Percentiles rank a stretch among this genome's conserved stretches.
Evolutionary conservation across 2,888 invertebrate species (phyloP).

Genomic region (Papilio demoleus): DNA sequence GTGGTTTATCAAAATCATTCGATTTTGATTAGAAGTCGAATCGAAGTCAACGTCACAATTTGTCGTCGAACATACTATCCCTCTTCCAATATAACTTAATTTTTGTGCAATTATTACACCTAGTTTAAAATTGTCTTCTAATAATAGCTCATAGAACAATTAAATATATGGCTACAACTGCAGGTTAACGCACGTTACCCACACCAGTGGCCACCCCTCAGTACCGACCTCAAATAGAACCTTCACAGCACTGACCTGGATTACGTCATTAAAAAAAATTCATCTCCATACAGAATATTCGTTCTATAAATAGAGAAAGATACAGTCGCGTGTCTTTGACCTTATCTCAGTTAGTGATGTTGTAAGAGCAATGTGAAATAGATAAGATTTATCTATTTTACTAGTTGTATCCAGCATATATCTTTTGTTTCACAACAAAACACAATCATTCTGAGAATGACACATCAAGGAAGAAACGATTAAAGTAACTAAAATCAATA

Average conservation of each 20-base stretch:
- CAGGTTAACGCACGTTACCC: slow-evolving; percentile 28
- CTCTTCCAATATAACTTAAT: too few relatives aligned
- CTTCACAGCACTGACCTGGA: slow-evolving; percentile 38
- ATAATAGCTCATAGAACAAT: neutral
- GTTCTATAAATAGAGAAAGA: slow-evolving; percentile 29
- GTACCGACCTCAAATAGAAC: slow-evolving; percentile 34
- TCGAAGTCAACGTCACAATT: too few relatives aligned
- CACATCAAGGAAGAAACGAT: too few relatives aligned
- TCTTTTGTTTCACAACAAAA: neutral
- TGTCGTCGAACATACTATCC: too few relatives aligned
- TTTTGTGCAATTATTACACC: too few relatives aligned
- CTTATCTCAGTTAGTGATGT: slow-evolving; percentile 16
- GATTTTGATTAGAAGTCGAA: too few relatives aligned
- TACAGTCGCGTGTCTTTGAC: slow-evolving; percentile 12
- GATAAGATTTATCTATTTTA: slow-evolving; percentile 4
- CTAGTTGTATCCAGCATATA: neutral
- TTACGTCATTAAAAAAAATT: slow-evolving; percentile 42
- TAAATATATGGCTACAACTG: neutral
- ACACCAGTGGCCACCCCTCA: slow-evolving; percentile 33
- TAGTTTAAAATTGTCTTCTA: neutral
- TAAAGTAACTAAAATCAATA: too few relatives aligned
- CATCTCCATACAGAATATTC: slow-evolving; percentile 26
- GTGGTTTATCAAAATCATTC: too few relatives aligned
- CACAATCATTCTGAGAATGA: neutral
- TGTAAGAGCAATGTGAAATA: slow-evolving; percentile 14